phyloP scores from a whole-genome alignment of 2,113 vertebrate species.

The Enhydra lutris region DNA sequence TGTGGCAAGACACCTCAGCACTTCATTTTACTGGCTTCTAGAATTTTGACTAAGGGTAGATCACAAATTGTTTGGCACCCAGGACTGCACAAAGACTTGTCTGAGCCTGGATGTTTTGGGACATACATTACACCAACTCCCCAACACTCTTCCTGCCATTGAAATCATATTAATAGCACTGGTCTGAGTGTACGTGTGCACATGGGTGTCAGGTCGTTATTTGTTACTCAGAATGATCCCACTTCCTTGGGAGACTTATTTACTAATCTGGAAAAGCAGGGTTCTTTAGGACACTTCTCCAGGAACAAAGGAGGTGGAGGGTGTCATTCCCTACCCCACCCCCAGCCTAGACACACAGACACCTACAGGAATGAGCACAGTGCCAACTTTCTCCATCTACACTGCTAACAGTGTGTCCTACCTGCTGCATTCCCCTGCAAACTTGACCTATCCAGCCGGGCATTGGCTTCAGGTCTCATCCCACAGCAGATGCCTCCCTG shows the following conservation, averaged over 20 bases:
- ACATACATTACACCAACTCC: background rate
- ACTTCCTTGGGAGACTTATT: background rate
- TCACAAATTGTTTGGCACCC: background rate
- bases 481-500: background rate
- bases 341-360: background rate
- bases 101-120: background rate
- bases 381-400: background rate
- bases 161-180: background rate
- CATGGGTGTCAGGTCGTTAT: background rate
- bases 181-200: background rate
- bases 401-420: background rate
- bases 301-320: background rate
- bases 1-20: background rate
- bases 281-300: background rate
- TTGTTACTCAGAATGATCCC: background rate
- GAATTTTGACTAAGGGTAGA: background rate
- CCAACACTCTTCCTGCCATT: background rate
- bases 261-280: background rate
- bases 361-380: background rate
- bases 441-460: background rate
- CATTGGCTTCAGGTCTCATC: background rate
- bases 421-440: background rate
- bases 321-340: background rate
- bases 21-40: background rate
- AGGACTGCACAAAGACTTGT: background rate